Evolutionary conservation across 2,113 vertebrate species (phyloP).

Genomic region (Aspidoscelis tigris): DNA sequence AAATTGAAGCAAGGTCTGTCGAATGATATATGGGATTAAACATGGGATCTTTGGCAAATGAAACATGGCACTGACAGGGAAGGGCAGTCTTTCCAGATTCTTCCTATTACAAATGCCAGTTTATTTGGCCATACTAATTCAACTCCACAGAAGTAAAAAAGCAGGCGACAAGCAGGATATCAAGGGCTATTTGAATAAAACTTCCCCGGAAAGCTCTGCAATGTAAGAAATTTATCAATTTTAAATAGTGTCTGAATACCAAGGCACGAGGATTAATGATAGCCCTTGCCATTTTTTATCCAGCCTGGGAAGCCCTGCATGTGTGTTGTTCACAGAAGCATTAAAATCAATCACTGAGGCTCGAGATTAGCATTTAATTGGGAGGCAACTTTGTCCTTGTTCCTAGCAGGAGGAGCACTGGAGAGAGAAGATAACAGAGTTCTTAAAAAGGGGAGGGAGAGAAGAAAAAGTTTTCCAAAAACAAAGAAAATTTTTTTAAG

Average conservation of each 20-base stretch:
- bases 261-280: conserved; percentile 61
- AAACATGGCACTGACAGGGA: neutral
- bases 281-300: conserved; percentile 64
- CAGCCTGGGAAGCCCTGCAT: conserved; percentile 55
- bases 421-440: conserved; percentile 31
- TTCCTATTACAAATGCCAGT: neutral
- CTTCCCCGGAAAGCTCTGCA: conserved; percentile 18
- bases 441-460: conserved; percentile 15
- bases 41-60: neutral
- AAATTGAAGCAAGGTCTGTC: neutral
- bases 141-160: conserved; percentile 4
- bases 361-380: conserved; percentile 46
- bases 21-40: neutral
- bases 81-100: neutral
- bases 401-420: neutral
- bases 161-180: neutral
- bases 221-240: conserved; percentile 41
- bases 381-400: conserved; percentile 48
- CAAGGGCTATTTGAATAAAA: conserved; percentile 16
- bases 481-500: neutral
- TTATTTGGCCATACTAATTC: neutral
- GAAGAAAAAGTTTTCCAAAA: neutral
- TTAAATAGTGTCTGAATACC: conserved; percentile 36
- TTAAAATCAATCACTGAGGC: conserved; percentile 57
- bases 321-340: conserved; percentile 59